A percentile compares a stretch with the other conserved stretches of the same genome.
Evolutionary conservation across 2,888 invertebrate species (phyloP).

Genomic region (Lacanobia wlatinum): DNA sequence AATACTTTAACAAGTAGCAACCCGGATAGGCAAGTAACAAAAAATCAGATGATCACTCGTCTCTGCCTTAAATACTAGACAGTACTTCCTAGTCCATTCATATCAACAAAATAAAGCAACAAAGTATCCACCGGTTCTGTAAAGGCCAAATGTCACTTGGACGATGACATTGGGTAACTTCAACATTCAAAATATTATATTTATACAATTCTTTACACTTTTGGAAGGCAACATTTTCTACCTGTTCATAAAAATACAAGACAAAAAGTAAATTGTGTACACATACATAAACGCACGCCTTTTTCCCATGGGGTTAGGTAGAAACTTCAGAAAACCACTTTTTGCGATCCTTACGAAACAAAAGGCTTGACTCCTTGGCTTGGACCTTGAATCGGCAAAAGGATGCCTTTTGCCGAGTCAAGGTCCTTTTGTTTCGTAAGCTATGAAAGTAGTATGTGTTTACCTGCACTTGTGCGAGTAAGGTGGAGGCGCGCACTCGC

Average conservation of each 20-base stretch:
- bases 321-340: too few species aligned
- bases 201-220: background rate
- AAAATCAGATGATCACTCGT: background rate
- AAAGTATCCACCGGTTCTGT: conserved; percentile 18
- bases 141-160: conserved; percentile 22
- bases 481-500: too few species aligned
- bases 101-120: background rate
- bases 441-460: too few species aligned
- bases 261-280: too few species aligned
- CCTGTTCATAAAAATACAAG: background rate
- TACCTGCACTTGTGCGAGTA: too few species aligned
- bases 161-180: background rate
- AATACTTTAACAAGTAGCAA: background rate
- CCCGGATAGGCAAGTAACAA: background rate
- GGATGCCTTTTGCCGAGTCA: too few species aligned
- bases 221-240: background rate
- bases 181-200: background rate
- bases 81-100: background rate
- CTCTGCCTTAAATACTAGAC: background rate
- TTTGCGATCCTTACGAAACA: too few species aligned
- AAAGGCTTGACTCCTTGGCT: too few species aligned
- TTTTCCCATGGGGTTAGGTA: too few species aligned
- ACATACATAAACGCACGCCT: too few species aligned
- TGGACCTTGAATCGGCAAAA: too few species aligned
- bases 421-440: background rate